A percentile compares a stretch with the other conserved stretches of the same genome.
Evolutionary conservation across 2,888 invertebrate species (phyloP).

Genomic region (Mesorhabditis belari): DNA sequence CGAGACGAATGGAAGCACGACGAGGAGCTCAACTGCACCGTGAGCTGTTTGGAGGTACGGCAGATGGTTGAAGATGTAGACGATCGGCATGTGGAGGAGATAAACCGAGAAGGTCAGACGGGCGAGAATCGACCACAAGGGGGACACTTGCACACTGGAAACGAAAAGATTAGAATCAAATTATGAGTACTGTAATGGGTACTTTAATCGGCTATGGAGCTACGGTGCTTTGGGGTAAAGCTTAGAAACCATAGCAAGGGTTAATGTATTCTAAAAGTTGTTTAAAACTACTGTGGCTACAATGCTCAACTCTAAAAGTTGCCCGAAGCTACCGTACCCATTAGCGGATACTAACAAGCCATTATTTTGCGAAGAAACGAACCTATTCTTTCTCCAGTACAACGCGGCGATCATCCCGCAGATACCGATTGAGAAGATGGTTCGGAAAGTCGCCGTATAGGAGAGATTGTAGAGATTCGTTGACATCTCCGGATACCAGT

Average conservation of each 20-base stretch:
- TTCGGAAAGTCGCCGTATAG: slow-evolving; percentile 48
- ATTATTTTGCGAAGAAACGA: slow-evolving; percentile 4
- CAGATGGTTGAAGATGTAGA: slow-evolving; percentile 45
- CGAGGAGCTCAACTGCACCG: slow-evolving; percentile 34
- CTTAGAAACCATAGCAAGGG: too few species aligned
- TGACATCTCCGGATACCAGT: slow-evolving; percentile 41
- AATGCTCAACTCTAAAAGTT: too few species aligned
- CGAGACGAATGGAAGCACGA: slow-evolving; percentile 40
- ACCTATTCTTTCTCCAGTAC: slow-evolving; percentile 20
- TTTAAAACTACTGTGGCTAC: too few species aligned
- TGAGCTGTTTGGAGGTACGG: slow-evolving; percentile 39
- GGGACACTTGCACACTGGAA: slow-evolving; percentile 24
- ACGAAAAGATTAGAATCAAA: background rate
- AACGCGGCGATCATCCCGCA: slow-evolving; percentile 33
- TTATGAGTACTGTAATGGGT: background rate
- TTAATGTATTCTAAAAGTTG: too few species aligned
- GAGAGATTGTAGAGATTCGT: slow-evolving; percentile 44
- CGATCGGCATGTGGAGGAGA: slow-evolving; percentile 49
- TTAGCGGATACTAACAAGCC: background rate
- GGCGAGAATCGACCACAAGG: slow-evolving; percentile 36
- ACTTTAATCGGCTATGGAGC: too few species aligned
- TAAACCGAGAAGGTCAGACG: slow-evolving; percentile 46
- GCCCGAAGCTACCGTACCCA: too few species aligned
- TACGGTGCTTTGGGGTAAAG: too few species aligned
- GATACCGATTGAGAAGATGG: slow-evolving; percentile 40